A percentile compares a stretch with the other conserved stretches of the same genome.
Conservation (phyloP, 2,888 invertebrate species). For the Coelogynopora nodosa region DNA sequence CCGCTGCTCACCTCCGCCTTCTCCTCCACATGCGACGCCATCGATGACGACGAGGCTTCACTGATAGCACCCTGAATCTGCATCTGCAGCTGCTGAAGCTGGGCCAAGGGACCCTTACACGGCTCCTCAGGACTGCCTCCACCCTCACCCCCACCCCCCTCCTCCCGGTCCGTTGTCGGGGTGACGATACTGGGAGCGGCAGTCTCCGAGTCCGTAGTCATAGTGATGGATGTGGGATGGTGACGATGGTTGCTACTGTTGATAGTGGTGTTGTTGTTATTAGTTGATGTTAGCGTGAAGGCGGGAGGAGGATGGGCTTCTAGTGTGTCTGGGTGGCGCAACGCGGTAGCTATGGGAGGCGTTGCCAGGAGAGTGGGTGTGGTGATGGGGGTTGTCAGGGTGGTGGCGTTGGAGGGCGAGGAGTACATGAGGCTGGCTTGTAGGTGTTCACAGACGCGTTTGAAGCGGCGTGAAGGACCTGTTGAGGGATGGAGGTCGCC, state of each 20-base stretch:
- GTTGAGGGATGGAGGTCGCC: too few relatives aligned
- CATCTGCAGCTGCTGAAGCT: background rate
- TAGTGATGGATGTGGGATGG: too few relatives aligned
- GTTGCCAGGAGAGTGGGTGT: background rate
- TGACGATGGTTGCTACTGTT: background rate
- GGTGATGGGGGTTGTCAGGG: background rate
- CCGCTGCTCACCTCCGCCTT: background rate
- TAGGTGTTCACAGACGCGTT: constrained; percentile 90
- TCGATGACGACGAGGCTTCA: background rate
- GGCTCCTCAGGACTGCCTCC: background rate
- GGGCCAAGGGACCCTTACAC: background rate
- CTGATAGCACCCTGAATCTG: background rate
- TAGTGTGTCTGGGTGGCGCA: background rate
- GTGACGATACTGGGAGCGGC: background rate
- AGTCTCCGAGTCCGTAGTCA: too few relatives aligned
- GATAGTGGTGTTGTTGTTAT: background rate
- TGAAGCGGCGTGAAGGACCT: constrained; percentile 90
- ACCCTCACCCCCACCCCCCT: background rate
- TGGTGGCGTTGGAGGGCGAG: constrained; percentile 49
- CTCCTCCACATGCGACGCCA: background rate
- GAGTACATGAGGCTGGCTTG: constrained; percentile 65
- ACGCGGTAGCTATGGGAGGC: background rate
- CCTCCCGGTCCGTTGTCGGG: background rate
- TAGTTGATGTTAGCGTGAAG: background rate
- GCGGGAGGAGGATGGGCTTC: background rate